A percentile compares a stretch with the other conserved stretches of the same genome.
These are phyloP conservation scores for Sialis lutaria DNA, from an alignment of 2,888 invertebrate genomes.

Conservation along the genomic window DNA sequence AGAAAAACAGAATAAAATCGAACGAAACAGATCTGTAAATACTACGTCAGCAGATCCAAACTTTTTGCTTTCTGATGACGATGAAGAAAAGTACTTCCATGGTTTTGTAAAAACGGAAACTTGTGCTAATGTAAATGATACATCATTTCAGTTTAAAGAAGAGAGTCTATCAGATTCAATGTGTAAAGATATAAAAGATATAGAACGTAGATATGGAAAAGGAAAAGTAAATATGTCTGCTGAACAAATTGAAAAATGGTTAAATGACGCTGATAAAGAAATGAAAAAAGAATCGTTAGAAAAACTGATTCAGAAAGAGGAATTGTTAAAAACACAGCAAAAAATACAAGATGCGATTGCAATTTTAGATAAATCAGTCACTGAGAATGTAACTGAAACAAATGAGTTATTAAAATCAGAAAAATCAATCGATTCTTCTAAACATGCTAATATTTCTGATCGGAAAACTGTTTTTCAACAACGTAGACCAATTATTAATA, in stretches of 20 bases:
- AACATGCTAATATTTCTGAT: neutral
- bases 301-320: slow-evolving; percentile 18
- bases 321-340: slow-evolving; percentile 20
- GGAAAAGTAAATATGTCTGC: slow-evolving; percentile 51
- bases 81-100: slow-evolving; percentile 24
- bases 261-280: slow-evolving; percentile 23
- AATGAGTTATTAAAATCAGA: slow-evolving; percentile 4
- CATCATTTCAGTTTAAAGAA: slow-evolving; percentile 19
- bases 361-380: slow-evolving; percentile 4
- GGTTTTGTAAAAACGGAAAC: slow-evolving; percentile 21
- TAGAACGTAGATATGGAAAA: slow-evolving; percentile 28
- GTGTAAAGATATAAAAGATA: slow-evolving; percentile 18
- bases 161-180: slow-evolving; percentile 13
- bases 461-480: slow-evolving; percentile 20
- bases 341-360: slow-evolving; percentile 4
- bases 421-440: neutral
- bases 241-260: slow-evolving; percentile 51
- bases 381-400: slow-evolving; percentile 1
- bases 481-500: slow-evolving; percentile 36
- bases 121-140: slow-evolving; percentile 26
- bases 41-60: slow-evolving; percentile 11
- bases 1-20: slow-evolving; percentile 17
- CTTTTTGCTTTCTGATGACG: slow-evolving; percentile 29
- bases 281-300: slow-evolving; percentile 15
- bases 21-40: slow-evolving; percentile 14